Evolutionary conservation across 2,888 invertebrate species (phyloP), one percentile per base, ranked within the genome.

Genomic region (Drosophila lacicola): DNA sequence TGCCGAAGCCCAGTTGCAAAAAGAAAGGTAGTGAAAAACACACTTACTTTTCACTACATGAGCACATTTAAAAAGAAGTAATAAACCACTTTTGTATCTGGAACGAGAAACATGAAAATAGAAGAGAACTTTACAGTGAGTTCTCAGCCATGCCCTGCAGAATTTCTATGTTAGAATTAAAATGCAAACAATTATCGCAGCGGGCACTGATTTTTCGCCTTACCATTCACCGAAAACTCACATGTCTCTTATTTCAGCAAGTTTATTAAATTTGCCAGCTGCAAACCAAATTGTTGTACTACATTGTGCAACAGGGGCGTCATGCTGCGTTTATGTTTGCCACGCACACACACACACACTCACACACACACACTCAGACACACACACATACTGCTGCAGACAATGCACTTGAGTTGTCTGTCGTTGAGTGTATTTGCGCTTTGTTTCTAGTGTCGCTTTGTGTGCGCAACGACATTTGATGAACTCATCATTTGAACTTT

Each of bases 401-500:
- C 77, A 77, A 74, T 74, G 74, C 77, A 70, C 77, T 78, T 56
- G 70, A 78, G 76, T 68, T 76, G 83, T 83, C 82, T 83, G 88
- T 77, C 74, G 74, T 60, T 70, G 82, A 83, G 83, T 85, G 80
- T 88, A 88, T 88, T 80, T 82, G 82, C 69, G 86, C 82, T 74
- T 83, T 85, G 86, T 88, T 76, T 68, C 74, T 70, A 79, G 78
- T 84, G 85, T 70, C 72, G 76, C 82, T 79, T 70, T 82, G 69
- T 70, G 57, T 41, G 63, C 64, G 55, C 29, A 36, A 62, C 67
- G 70, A 74, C 79, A 70, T 85, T 85, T 84, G 80, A 79, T 83
- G 83, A 83, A 85, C 88, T 88, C 83, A 83, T 77, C 77, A 82
- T 73, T 88, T 83, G 83, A 83, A 83, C 83, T 83, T 82, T 83